A percentile compares a stretch with the other conserved stretches of the same genome.
Evolutionary conservation across 2,888 invertebrate species (phyloP).

Genomic region (Halictus quadricinctus): DNA sequence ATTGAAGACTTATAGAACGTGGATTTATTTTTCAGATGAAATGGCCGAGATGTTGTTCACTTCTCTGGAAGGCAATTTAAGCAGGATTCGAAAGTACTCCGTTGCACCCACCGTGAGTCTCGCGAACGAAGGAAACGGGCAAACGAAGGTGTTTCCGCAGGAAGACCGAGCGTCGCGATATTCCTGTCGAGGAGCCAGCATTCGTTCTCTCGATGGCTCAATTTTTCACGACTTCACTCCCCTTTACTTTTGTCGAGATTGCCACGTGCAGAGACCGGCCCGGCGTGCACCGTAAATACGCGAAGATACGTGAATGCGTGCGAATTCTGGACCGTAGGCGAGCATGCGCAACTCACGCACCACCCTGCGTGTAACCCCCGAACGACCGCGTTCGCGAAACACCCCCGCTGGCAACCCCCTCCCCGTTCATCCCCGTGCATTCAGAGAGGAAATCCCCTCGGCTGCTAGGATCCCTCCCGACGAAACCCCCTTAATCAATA

Average conservation of each 20-base stretch:
- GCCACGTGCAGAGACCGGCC: slow-evolving; percentile 67
- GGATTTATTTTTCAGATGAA: neutral
- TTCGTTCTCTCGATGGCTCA: neutral
- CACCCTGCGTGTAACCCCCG: slow-evolving; percentile 33
- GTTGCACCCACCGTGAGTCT: neutral
- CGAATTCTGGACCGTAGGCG: neutral
- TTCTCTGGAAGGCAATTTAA: neutral
- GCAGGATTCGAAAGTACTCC: neutral
- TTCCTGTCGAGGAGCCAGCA: neutral
- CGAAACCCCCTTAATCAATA: slow-evolving; percentile 77
- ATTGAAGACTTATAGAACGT: no score
- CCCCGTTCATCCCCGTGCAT: slow-evolving; percentile 58
- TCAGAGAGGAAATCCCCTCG: slow-evolving; percentile 68
- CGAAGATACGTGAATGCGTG: slow-evolving; percentile 46
- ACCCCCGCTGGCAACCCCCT: slow-evolving; percentile 43
- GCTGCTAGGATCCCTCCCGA: slow-evolving; percentile 69
- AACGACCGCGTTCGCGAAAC: slow-evolving; percentile 35
- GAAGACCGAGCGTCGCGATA: neutral
- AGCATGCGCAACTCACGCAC: slow-evolving; percentile 46
- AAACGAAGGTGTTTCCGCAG: neutral
- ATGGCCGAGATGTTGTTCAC: no score
- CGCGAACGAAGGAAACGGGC: neutral
- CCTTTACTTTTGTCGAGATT: slow-evolving; percentile 48
- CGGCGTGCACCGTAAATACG: slow-evolving; percentile 53
- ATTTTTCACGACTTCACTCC: neutral